Evolutionary conservation across 2,888 invertebrate species (phyloP).

Genomic region (Caradrina clavipalpis): DNA sequence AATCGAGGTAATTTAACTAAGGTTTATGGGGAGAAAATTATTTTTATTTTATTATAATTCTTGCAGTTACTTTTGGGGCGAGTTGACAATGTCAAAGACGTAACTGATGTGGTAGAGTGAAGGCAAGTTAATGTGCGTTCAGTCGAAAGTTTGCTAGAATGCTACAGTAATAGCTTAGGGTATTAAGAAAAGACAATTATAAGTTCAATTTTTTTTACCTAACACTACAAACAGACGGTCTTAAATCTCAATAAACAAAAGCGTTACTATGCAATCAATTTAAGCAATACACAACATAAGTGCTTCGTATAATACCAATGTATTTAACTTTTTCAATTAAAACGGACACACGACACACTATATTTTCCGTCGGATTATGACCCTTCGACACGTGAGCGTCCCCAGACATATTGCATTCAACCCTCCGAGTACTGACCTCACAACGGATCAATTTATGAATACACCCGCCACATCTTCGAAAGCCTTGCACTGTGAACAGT

Average conservation of each 20-base stretch:
- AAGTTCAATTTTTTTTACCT: not conserved
- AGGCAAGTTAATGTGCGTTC: not conserved
- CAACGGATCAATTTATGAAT: slow-evolving; percentile 85
- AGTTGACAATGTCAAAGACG: slow-evolving; percentile 1
- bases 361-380: slow-evolving; percentile 86
- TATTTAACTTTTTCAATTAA: slow-evolving; percentile 86
- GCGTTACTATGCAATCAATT: slow-evolving; percentile 24
- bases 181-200: not conserved
- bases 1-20: slow-evolving; percentile 34
- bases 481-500: slow-evolving; percentile 61
- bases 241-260: slow-evolving; percentile 25
- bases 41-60: slow-evolving; percentile 14
- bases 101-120: not conserved
- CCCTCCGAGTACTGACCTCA: slow-evolving; percentile 83
- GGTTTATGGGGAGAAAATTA: slow-evolving; percentile 7
- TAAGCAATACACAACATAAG: slow-evolving; percentile 42
- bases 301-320: slow-evolving; percentile 60
- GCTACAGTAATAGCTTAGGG: not conserved
- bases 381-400: slow-evolving; percentile 86
- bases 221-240: not conserved
- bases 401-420: slow-evolving; percentile 82
- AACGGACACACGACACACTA: slow-evolving; percentile 78
- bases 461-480: slow-evolving; percentile 72
- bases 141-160: not conserved
- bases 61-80: not conserved